Conservation (phyloP, 2,888 invertebrate genomes). For the Mythimna lalbum region DNA sequence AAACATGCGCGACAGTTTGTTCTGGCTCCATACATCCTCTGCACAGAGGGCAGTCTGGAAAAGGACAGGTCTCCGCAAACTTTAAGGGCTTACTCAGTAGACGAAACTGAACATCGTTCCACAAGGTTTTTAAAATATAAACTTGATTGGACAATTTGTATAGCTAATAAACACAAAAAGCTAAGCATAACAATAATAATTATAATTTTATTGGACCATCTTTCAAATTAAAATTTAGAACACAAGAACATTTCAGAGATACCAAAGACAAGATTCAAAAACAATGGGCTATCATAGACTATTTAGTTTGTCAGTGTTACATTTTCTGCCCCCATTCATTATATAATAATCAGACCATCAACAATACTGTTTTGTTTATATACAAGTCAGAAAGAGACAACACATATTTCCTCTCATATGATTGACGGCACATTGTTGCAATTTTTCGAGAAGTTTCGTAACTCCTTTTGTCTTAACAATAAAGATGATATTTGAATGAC, state of each 20-base stretch:
- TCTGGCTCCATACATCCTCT: too few relatives aligned
- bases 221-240: not conserved
- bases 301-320: slow-evolving; percentile 17
- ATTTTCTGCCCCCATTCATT: slow-evolving; percentile 45
- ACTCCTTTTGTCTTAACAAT: slow-evolving; percentile 26
- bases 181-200: too few relatives aligned
- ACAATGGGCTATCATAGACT: slow-evolving; percentile 43
- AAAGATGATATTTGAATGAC: slow-evolving; percentile 50
- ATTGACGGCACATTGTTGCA: slow-evolving; percentile 46
- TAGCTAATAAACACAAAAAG: too few relatives aligned
- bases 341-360: slow-evolving; percentile 52
- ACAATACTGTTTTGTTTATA: slow-evolving; percentile 51
- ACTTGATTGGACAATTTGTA: too few relatives aligned
- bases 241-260: not conserved
- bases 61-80: too few relatives aligned
- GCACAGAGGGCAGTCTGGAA: too few relatives aligned
- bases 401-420: slow-evolving; percentile 29
- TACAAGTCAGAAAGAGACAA: slow-evolving; percentile 44
- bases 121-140: too few relatives aligned
- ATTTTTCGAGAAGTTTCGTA: slow-evolving; percentile 23
- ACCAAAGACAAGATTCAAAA: slow-evolving; percentile 20
- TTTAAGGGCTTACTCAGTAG: too few relatives aligned
- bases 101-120: too few relatives aligned
- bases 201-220: not conserved
- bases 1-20: too few relatives aligned